These are phyloP conservation scores for Drosophila phalerata DNA, from an alignment of 2,888 invertebrate genomes.

Conservation along the genomic window DNA sequence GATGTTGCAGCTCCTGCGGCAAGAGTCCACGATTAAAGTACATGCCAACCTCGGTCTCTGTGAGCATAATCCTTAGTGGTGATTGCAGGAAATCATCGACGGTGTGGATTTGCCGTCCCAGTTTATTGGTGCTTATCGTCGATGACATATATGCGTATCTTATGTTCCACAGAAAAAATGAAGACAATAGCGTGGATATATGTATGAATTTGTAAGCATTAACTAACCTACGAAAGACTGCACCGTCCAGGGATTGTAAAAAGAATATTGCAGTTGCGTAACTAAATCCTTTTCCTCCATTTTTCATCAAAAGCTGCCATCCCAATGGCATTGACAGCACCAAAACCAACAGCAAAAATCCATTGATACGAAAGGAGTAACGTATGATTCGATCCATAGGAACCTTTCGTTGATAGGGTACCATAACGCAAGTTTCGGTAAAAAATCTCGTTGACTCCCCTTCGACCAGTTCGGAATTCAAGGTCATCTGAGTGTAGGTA, in stretches of 20 bases:
- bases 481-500: conserved; percentile 31
- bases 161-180: conserved; percentile 43
- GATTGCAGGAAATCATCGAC: conserved; percentile 35
- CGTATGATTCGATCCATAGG: conserved; percentile 4
- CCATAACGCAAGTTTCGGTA: conserved; percentile 47
- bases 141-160: conserved; percentile 46
- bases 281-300: conserved; percentile 27
- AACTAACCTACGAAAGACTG: background rate
- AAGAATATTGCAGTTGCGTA: conserved; percentile 13
- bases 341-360: background rate
- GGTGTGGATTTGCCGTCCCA: conserved; percentile 25
- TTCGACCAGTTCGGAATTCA: conserved; percentile 8
- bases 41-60: conserved; percentile 50
- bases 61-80: conserved; percentile 47
- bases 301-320: conserved; percentile 39
- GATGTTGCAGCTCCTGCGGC: conserved; percentile 38
- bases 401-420: conserved; percentile 37
- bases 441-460: conserved; percentile 1
- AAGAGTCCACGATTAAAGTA: conserved; percentile 39
- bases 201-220: conserved; percentile 50
- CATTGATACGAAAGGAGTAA: background rate
- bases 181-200: conserved; percentile 26
- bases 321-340: conserved; percentile 20
- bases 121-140: conserved; percentile 20
- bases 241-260: conserved; percentile 37